Evolutionary conservation across 2,797 vertebrate genomes (phyloP).

Genomic region (Clarias laeviceps): DNA sequence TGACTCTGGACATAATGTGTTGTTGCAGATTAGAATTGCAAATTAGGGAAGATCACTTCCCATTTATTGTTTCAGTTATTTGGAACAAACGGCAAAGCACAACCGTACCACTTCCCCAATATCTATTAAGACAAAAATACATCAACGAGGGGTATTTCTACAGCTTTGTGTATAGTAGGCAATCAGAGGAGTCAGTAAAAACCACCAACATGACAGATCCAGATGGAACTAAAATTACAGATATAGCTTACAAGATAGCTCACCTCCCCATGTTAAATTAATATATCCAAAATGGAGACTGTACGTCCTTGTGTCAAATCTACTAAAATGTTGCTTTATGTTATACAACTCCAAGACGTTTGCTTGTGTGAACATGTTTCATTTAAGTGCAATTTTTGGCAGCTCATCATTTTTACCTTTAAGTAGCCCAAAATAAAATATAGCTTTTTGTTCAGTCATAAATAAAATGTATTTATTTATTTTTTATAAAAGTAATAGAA

Average conservation of each 20-base stretch:
- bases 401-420: background rate
- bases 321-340: background rate
- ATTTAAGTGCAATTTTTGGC: background rate
- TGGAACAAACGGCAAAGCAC: background rate
- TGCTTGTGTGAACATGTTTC: background rate
- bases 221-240: background rate
- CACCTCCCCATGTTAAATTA: background rate
- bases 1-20: background rate
- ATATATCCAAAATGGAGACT: background rate
- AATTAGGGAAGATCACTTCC: background rate
- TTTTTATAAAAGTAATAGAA: background rate
- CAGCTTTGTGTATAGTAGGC: background rate
- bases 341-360: background rate
- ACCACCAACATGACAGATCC: background rate
- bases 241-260: background rate
- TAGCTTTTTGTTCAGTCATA: background rate
- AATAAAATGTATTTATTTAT: too few species aligned
- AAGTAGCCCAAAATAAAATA: background rate
- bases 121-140: background rate
- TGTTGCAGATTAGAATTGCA: background rate
- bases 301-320: background rate
- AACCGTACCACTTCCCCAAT: background rate
- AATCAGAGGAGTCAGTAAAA: background rate
- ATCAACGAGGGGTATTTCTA: background rate
- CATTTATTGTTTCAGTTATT: background rate